Conservation (phyloP, 2,888 invertebrate genomes). For the Congeria kusceri region DNA sequence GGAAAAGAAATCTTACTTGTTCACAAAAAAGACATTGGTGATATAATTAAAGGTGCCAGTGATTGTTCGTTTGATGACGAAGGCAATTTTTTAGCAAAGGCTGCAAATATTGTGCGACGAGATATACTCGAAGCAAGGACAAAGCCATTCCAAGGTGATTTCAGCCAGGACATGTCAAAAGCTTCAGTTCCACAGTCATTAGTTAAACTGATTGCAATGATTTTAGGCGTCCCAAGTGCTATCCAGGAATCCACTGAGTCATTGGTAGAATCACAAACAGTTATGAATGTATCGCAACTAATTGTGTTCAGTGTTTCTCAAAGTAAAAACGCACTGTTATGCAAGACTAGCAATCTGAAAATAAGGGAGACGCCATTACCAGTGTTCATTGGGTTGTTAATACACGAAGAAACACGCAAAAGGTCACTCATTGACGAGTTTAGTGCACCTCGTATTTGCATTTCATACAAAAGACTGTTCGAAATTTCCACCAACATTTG, state of each 20-base stretch:
- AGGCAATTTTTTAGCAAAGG: conserved; percentile 66
- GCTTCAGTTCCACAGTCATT: conserved; percentile 45
- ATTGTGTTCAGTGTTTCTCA: conserved; percentile 42
- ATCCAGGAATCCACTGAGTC: conserved; percentile 29
- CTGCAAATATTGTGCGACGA: conserved; percentile 61
- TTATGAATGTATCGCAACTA: conserved; percentile 38
- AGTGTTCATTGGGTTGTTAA: conserved; percentile 31
- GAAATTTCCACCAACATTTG: conserved; percentile 40
- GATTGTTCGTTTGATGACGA: conserved; percentile 44
- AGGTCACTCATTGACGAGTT: conserved; percentile 49
- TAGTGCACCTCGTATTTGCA: conserved; percentile 47
- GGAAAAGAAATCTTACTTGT: conserved; percentile 39
- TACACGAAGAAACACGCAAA: conserved; percentile 32
- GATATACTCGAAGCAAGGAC: conserved; percentile 51
- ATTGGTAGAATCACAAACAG: conserved; percentile 10
- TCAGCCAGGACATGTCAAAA: conserved; percentile 40
- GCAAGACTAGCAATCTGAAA: conserved; percentile 24
- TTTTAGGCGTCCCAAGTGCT: no score
- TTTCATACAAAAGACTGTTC: conserved; percentile 56
- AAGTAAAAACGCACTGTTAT: conserved; percentile 9
- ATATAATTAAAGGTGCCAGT: no score
- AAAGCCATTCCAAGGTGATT: conserved; percentile 49
- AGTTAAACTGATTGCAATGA: no score
- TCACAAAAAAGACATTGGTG: conserved; percentile 60
- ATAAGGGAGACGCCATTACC: conserved; percentile 44